Evolutionary conservation across 2,888 invertebrate genomes (phyloP).

Genomic region (Elysia crispata): DNA sequence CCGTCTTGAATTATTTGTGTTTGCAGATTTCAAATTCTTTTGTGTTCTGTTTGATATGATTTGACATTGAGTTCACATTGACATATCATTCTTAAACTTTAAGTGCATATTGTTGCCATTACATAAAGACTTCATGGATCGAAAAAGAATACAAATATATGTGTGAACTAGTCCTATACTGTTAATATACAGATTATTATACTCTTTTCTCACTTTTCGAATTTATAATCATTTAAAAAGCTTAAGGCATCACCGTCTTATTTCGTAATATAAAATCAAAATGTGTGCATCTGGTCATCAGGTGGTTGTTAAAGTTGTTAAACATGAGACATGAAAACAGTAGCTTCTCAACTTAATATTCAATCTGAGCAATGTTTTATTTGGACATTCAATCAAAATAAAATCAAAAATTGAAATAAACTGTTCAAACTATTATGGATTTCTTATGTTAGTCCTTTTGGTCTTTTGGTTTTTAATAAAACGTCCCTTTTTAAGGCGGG

Average conservation of each 20-base stretch:
- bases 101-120: too few species aligned
- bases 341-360: not conserved
- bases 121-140: too few species aligned
- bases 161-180: not conserved
- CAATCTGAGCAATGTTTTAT: not conserved
- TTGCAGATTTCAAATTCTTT: not conserved
- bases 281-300: too few species aligned
- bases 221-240: too few species aligned
- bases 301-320: too few species aligned
- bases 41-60: not conserved
- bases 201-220: too few species aligned
- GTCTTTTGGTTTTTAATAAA: not conserved
- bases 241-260: too few species aligned
- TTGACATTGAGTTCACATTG: too few species aligned
- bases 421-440: not conserved
- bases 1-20: not conserved
- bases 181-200: not conserved
- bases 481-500: conserved; percentile 9
- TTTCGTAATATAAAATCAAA: not conserved
- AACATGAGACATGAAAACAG: not conserved
- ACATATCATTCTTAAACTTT: too few species aligned
- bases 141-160: not conserved
- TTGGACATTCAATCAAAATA: not conserved
- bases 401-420: not conserved
- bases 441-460: too few species aligned